Conservation (phyloP, 2,113 vertebrate genomes). For the Grantiella picta region DNA sequence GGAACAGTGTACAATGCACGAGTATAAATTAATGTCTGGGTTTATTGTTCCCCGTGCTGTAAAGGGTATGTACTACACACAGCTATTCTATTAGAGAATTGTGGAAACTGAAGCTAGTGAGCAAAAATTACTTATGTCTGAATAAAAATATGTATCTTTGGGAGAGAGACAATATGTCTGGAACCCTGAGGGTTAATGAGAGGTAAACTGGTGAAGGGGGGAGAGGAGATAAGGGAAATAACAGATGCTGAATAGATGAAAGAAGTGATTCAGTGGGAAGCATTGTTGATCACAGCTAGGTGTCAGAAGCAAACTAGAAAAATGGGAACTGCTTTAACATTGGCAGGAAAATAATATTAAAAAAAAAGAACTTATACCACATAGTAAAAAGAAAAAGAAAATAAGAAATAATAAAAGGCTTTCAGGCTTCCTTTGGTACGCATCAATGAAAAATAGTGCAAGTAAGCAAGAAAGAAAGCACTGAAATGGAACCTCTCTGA, state of each 20-base stretch:
- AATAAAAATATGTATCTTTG: conserved; percentile 49
- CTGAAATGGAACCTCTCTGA: conserved; percentile 75
- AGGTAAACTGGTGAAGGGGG: conserved; percentile 65
- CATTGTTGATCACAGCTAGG: conserved; percentile 71
- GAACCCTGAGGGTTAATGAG: conserved; percentile 72
- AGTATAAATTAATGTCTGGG: conserved; percentile 55
- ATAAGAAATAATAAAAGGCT: conserved; percentile 75
- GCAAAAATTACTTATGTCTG: conserved; percentile 43
- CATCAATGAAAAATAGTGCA: conserved; percentile 62
- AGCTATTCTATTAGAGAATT: conserved; percentile 46
- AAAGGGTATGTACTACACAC: neutral
- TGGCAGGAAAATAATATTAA: conserved; percentile 57
- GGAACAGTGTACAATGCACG: neutral
- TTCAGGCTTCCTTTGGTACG: conserved; percentile 64
- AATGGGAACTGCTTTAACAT: conserved; percentile 70
- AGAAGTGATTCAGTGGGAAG: conserved; percentile 71
- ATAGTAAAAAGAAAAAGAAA: conserved; percentile 71
- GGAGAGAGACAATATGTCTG: conserved; percentile 42
- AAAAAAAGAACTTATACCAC: conserved; percentile 59
- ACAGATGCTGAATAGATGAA: conserved; percentile 68
- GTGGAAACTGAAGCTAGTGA: conserved; percentile 41
- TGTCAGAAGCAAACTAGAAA: conserved; percentile 78
- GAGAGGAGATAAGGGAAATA: conserved; percentile 66
- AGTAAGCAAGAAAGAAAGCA: conserved; percentile 68
- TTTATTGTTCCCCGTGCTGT: conserved; percentile 33